Evolutionary conservation across 2,888 invertebrate species (phyloP), one percentile per base, ranked within the genome.

Genomic region (Lithophane ornitopus): DNA sequence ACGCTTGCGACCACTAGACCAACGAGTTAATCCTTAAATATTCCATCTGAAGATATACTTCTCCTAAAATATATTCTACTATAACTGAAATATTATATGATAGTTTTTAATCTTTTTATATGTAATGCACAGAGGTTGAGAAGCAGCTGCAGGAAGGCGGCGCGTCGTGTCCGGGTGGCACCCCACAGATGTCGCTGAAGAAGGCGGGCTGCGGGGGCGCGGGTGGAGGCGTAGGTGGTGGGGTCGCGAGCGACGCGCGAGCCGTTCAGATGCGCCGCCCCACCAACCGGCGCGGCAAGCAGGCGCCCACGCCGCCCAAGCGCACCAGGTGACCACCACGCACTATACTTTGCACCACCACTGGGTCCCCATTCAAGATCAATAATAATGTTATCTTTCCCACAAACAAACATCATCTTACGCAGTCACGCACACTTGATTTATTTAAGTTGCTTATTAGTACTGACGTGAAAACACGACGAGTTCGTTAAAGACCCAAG

Each of bases 281-380:
- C 70, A 98, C 98, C 79, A 98, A 98, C 94, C 97, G 98, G 87
- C 98, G 98, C 92, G 99, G 99, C 86, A 99, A 99, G 94, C 98
- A 98, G 91, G 99, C 99, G 46, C 99, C 99, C 63, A 98, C 99
- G 34, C 99, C 99, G 80, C 99, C 99, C 52, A 99, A 99, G 94
- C 97, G 99, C 88, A 99, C 99, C 86, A 99, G 98, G 98, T 67
- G n/a, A 34, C n/a, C 34, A 34, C 8, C 66, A 49, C 7, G 12
- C 63, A 28, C 65, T 44, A 12, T 26, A 19, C 28, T 19, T 49
- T 19, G 16, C n/a, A 26, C 65, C 19, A 44, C 44, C n/a, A 8
- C 26, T 16, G 1, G 2, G 26, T 16, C 3, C 28, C 46, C 65
- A 19, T 28, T 46, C 14, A 22, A 14, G 14, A 46, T 34, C 6